Evolutionary conservation across 2,888 invertebrate species (phyloP).

Genomic region (Pammene fasciana): DNA sequence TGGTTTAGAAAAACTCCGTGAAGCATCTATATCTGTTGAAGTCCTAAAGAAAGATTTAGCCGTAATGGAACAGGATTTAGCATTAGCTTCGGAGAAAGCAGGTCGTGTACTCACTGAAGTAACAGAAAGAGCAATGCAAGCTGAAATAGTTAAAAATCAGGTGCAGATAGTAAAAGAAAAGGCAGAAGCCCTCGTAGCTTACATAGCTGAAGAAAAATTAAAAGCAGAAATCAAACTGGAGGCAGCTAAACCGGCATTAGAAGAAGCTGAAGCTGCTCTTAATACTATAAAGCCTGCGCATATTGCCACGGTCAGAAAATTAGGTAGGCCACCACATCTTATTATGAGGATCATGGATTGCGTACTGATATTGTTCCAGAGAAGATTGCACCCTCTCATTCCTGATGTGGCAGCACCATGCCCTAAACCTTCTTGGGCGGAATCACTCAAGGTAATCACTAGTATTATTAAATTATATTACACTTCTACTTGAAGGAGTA

Average conservation of each 20-base stretch:
- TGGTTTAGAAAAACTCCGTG: constrained; percentile 96
- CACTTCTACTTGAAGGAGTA: too few relatives aligned
- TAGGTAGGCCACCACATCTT: constrained; percentile 97
- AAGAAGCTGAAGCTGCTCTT: constrained; percentile 96
- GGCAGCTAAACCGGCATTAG: constrained; percentile 97
- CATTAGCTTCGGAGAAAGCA: constrained; percentile 95
- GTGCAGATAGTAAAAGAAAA: constrained; percentile 98
- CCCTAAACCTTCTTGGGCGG: constrained; percentile 98
- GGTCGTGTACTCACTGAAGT: constrained; percentile 94
- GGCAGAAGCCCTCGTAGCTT: constrained; percentile 93
- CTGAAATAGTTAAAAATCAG: constrained; percentile 97
- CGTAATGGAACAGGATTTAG: constrained; percentile 96
- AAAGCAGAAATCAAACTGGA: constrained; percentile 96
- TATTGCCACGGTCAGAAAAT: constrained; percentile 96
- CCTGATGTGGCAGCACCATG: constrained; percentile 92
- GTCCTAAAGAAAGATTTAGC: constrained; percentile 95
- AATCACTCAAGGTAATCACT: constrained; percentile 90
- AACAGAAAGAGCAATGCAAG: constrained; percentile 96
- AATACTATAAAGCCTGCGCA: constrained; percentile 99
- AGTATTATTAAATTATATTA: too few relatives aligned
- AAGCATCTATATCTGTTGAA: constrained; percentile 97
- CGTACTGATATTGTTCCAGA: constrained; percentile 95
- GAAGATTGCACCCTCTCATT: constrained; percentile 91
- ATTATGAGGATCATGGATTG: constrained; percentile 99
- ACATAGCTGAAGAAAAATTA: constrained; percentile 94